phyloP scores from a whole-genome alignment of 2,888 invertebrate species.

The Heliothis peltigera region DNA sequence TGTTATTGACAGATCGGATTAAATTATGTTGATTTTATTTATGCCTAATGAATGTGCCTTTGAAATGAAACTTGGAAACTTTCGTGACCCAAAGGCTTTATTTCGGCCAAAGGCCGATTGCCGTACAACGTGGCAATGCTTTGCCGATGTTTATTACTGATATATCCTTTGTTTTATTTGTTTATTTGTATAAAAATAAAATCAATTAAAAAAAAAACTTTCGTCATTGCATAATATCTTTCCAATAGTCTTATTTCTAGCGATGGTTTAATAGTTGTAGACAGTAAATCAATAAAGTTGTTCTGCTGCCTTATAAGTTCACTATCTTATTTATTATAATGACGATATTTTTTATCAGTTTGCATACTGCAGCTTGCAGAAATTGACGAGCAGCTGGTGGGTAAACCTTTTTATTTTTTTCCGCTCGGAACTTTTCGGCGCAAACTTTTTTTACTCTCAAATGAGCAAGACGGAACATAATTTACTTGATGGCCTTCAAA shows the following conservation, averaged over 20 bases:
- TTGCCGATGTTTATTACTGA: too few relatives aligned
- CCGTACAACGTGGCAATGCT: too few relatives aligned
- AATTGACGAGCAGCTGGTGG: constrained; percentile 34
- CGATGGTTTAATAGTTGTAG: too few relatives aligned
- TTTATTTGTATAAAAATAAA: too few relatives aligned
- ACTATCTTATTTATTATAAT: background rate
- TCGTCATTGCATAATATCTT: too few relatives aligned
- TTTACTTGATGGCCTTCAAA: constrained; percentile 44
- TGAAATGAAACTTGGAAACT: too few relatives aligned
- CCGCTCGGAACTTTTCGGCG: constrained; percentile 6
- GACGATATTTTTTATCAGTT: constrained; percentile 8
- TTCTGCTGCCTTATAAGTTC: background rate
- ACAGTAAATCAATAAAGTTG: too few relatives aligned
- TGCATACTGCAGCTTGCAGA: constrained; percentile 24
- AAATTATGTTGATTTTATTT: constrained; percentile 9
- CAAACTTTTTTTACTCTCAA: constrained; percentile 22
- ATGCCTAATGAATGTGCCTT: background rate
- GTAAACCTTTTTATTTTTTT: constrained; percentile 15
- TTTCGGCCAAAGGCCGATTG: too few relatives aligned
- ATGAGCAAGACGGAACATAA: constrained; percentile 16
- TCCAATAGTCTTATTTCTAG: too few relatives aligned
- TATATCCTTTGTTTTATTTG: too few relatives aligned
- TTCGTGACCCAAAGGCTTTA: too few relatives aligned
- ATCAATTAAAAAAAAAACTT: too few relatives aligned
- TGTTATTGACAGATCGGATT: constrained; percentile 26